Percentiles rank a stretch among this genome's conserved stretches.
Conservation (phyloP, 2,113 vertebrate species). For the Emydura subglobosa region DNA sequence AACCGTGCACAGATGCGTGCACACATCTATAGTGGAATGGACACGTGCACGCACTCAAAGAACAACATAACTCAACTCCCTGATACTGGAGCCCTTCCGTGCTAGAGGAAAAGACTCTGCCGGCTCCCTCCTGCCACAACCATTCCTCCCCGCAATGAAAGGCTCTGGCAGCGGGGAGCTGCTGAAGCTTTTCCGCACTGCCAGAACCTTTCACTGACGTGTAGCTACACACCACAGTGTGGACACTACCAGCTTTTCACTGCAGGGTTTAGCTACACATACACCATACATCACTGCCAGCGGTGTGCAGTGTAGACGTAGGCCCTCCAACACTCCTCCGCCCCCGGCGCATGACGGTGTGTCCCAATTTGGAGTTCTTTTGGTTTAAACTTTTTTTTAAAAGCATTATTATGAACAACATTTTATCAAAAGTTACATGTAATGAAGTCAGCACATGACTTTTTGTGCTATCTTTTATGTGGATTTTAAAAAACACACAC, state of each 20-base stretch:
- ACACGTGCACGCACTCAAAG: too few relatives aligned
- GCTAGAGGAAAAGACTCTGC: background rate
- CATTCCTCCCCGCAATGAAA: background rate
- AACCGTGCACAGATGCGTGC: too few relatives aligned
- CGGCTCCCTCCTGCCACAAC: background rate
- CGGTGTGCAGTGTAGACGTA: background rate
- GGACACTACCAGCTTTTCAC: too few relatives aligned
- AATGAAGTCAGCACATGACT: background rate
- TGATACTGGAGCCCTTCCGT: background rate
- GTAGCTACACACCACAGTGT: background rate
- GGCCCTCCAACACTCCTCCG: background rate
- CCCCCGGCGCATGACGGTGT: background rate
- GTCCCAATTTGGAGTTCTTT: background rate
- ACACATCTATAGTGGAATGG: too few relatives aligned
- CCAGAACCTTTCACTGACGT: background rate
- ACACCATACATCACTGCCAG: background rate
- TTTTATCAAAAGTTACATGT: background rate
- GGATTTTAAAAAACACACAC: background rate
- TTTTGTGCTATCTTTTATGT: rapidly evolving
- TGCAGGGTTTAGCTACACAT: background rate
- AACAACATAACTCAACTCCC: too few relatives aligned
- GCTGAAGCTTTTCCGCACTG: background rate
- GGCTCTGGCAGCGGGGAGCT: background rate
- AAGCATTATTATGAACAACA: background rate
- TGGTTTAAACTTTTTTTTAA: background rate